These are phyloP conservation scores for Lineus longissimus DNA, from an alignment of 1,140 invertebrate genomes.

Conservation along the genomic window DNA sequence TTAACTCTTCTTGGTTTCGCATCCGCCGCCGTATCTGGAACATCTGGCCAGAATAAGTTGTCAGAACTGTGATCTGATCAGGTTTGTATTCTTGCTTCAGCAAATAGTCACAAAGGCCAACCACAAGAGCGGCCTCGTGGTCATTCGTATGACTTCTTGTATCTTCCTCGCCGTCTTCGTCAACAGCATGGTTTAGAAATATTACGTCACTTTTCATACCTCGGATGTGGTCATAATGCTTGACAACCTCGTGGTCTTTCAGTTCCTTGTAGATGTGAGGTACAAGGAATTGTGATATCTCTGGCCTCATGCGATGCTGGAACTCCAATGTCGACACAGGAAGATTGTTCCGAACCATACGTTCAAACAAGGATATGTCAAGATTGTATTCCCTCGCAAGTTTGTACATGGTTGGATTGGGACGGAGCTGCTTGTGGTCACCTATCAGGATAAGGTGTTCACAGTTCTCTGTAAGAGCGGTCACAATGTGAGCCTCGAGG, in stretches of 20 bases:
- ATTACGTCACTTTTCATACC: slow-evolving; percentile 25
- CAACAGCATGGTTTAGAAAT: slow-evolving; percentile 35
- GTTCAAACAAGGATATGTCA: slow-evolving; percentile 44
- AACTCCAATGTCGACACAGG: slow-evolving; percentile 30
- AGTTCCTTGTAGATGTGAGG: slow-evolving; percentile 42
- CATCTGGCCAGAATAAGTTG: slow-evolving; percentile 23
- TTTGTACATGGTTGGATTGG: slow-evolving; percentile 41
- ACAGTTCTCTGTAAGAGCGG: slow-evolving; percentile 17
- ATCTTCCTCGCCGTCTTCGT: slow-evolving; percentile 27
- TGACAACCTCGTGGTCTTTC: slow-evolving; percentile 27
- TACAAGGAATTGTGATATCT: slow-evolving; percentile 37
- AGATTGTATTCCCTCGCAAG: slow-evolving; percentile 34
- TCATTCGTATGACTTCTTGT: slow-evolving; percentile 30
- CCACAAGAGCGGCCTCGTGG: slow-evolving; percentile 29
- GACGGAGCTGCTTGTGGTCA: slow-evolving; percentile 60
- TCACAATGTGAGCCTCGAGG: slow-evolving; percentile 57
- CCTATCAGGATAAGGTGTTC: slow-evolving; percentile 60
- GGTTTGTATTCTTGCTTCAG: slow-evolving; percentile 33
- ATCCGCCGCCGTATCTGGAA: background rate
- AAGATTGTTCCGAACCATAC: slow-evolving; percentile 33
- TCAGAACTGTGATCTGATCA: slow-evolving; percentile 40
- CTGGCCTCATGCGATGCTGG: slow-evolving; percentile 52
- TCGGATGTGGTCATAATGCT: slow-evolving; percentile 18
- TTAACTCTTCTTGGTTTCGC: slow-evolving; percentile 22
- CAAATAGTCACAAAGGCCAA: slow-evolving; percentile 29